Percentiles rank a stretch among this genome's conserved stretches.
These are phyloP conservation scores for Drosophila merina DNA, from an alignment of 2,888 invertebrate genomes.

Conservation along the genomic window DNA sequence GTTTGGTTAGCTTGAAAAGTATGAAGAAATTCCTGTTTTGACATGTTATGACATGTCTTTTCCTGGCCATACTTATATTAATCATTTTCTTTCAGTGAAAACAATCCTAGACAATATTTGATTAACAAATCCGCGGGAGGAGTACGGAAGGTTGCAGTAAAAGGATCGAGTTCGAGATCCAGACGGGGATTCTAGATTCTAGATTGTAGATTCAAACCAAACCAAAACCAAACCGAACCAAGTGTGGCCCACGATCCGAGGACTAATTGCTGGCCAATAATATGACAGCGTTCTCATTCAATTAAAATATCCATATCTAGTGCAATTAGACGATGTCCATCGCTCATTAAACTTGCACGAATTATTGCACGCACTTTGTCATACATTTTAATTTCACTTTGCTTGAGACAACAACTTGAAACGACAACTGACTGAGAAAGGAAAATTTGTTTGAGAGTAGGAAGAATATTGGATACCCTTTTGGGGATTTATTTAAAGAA, in stretches of 20 bases:
- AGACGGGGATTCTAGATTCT: neutral
- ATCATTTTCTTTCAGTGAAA: neutral
- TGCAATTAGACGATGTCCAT: conserved; percentile 81
- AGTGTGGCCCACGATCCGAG: conserved; percentile 45
- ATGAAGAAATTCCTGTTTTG: too few relatives aligned
- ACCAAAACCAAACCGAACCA: conserved; percentile 8
- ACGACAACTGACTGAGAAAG: neutral
- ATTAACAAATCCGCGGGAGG: conserved; percentile 40
- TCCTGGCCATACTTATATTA: neutral
- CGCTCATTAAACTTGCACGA: conserved; percentile 81
- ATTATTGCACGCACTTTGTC: conserved; percentile 83
- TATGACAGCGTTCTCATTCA: conserved; percentile 81
- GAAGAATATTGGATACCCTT: neutral
- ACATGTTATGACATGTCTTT: neutral
- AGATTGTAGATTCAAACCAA: too few relatives aligned
- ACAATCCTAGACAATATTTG: conserved; percentile 23
- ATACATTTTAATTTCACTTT: conserved; percentile 83
- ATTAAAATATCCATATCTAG: conserved; percentile 83
- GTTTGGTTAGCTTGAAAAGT: too few relatives aligned
- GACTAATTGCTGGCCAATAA: conserved; percentile 75
- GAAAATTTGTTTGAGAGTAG: neutral
- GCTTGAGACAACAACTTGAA: conserved; percentile 10
- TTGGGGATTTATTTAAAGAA: too few relatives aligned
- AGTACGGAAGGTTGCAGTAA: neutral
- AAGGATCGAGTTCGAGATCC: conserved; percentile 2